Evolutionary conservation across 2,888 invertebrate genomes (phyloP), one percentile per base, ranked within the genome.

Genomic region (Eurois occulta): DNA sequence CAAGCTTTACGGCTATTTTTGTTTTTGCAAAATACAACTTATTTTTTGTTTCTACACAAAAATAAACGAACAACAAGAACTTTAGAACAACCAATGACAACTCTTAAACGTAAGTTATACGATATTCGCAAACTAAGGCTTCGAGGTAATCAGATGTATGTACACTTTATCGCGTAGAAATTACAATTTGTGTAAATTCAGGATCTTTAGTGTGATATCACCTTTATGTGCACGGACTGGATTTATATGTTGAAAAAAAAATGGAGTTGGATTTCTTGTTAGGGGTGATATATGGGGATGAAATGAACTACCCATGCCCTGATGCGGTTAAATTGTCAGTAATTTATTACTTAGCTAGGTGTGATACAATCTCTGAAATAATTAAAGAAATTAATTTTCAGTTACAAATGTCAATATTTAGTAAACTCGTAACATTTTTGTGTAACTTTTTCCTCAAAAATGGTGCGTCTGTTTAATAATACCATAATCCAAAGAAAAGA

Each of bases 101-200:
- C 71, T 85, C 55, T 55, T 86, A 76, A 81, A 85, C 74, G 67
- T 88, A 87, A 80, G 81, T 78, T 66, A 84, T 81, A 80, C 72
- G 77, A 75, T 87, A 84, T 75, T 80, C 28, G 78, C 79, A 65
- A 78, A 75, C 13, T 78, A 85, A 87, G 85, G 85, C 87, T 86
- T 86, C 4, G 70, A 86, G 69, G 73, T 87, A 75, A 77, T 73
- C 75, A 28, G 71, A 86, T 78, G 72, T 80, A 79, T 81, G 84
- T 68, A 85, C 69, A 86, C 86, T 66, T 72, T 69, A 84, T 21
- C 67, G 64, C 55, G 78, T 86, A 86, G 85, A 70, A 72, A 85
- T 84, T 84, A 86, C 55, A 62, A 70, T 71, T 84, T 84, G 74
- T 86, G 75, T 86, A 77, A 72, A 81, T 72, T 72, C 74, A 21